A percentile compares a stretch with the other conserved stretches of the same genome.
These are phyloP conservation scores for Pterophyllum scalare DNA, from an alignment of 2,113 vertebrate species.

Conservation along the genomic window DNA sequence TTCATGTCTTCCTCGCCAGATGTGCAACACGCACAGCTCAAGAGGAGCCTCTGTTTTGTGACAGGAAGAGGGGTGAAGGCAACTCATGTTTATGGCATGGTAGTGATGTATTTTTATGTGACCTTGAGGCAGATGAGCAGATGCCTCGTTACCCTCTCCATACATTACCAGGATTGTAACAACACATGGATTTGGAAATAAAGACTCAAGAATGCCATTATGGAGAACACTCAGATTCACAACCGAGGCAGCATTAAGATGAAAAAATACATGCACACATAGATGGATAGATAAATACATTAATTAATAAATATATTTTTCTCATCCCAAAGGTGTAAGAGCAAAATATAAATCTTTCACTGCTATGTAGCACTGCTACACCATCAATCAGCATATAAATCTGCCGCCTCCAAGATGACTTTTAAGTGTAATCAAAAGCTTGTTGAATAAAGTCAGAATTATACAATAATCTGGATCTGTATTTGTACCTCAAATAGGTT, in stretches of 20 bases:
- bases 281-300: background rate
- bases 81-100: constrained; percentile 60
- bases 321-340: background rate
- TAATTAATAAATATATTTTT: background rate
- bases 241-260: background rate
- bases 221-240: constrained; percentile 23
- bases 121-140: constrained; percentile 68
- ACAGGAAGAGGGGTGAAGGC: constrained; percentile 62
- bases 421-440: background rate
- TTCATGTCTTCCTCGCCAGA: constrained; percentile 42
- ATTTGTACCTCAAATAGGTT: background rate
- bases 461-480: background rate
- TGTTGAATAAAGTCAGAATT: background rate
- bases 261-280: background rate
- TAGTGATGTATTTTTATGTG: constrained; percentile 62
- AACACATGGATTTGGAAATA: constrained; percentile 59
- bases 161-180: constrained; percentile 57
- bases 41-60: constrained; percentile 39
- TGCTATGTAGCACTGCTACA: background rate
- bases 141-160: constrained; percentile 72
- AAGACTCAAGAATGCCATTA: constrained; percentile 13
- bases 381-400: background rate
- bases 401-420: background rate
- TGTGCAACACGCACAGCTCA: constrained; percentile 61
- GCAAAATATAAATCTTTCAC: background rate